These are phyloP conservation scores for Budorcas taxicolor DNA, from an alignment of 2,113 vertebrate genomes.

Conservation along the genomic window DNA sequence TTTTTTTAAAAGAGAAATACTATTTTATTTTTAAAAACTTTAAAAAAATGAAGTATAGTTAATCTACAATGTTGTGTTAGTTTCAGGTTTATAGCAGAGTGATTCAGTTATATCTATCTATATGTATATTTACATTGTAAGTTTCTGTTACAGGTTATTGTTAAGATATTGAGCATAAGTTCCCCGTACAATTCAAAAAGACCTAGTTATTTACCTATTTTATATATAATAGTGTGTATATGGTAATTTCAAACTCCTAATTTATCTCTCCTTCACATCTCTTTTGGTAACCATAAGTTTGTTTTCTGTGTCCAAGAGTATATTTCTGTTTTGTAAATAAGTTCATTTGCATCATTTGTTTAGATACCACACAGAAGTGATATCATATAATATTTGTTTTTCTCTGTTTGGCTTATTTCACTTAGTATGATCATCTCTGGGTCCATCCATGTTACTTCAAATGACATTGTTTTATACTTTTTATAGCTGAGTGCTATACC, in stretches of 20 bases:
- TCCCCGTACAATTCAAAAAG: neutral
- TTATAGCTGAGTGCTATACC: neutral
- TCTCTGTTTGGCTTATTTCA: neutral
- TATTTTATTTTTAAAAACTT: neutral
- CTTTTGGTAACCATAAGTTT: neutral
- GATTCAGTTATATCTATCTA: neutral
- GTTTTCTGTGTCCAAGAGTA: neutral
- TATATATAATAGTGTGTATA: neutral
- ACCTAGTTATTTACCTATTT: neutral
- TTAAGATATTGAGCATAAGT: neutral
- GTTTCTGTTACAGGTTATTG: neutral
- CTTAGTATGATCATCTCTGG: neutral
- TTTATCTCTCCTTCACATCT: neutral
- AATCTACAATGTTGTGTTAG: neutral
- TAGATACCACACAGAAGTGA: neutral
- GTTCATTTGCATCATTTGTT: neutral
- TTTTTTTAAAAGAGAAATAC: neutral
- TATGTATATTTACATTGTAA: neutral
- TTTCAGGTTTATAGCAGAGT: neutral
- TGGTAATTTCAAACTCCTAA: neutral
- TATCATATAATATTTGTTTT: neutral
- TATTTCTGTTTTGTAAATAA: neutral
- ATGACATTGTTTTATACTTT: neutral
- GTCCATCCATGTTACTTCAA: neutral
- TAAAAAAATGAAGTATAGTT: neutral